Percentiles rank a stretch among this genome's conserved stretches.
phyloP scores from a whole-genome alignment of 2,888 invertebrate genomes.

The Serrognathus titanus region DNA sequence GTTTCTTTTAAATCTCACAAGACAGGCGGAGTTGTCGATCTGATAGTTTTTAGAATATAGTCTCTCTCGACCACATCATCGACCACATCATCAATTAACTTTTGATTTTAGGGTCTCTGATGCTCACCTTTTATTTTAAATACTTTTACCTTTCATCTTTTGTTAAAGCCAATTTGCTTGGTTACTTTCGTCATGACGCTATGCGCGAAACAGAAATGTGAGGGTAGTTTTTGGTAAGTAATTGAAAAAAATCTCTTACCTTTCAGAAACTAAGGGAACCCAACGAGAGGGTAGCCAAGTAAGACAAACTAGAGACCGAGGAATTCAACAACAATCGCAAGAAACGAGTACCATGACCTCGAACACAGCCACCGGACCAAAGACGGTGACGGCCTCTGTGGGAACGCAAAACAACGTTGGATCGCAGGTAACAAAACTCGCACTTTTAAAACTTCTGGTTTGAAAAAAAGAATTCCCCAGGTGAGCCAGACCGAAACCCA shows the following conservation, averaged over 20 bases:
- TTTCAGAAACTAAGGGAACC: constrained; percentile 46
- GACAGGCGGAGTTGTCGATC: too few species aligned
- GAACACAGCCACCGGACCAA: constrained; percentile 60
- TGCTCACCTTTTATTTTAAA: too few species aligned
- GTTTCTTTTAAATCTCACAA: too few species aligned
- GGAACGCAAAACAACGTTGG: constrained; percentile 70
- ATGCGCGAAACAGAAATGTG: too few species aligned
- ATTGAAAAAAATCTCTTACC: neutral
- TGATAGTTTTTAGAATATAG: too few species aligned
- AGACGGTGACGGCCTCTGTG: constrained; percentile 64
- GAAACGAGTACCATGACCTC: constrained; percentile 67
- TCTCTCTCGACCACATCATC: too few species aligned
- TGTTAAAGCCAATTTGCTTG: too few species aligned
- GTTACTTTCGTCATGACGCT: too few species aligned
- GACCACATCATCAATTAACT: too few species aligned
- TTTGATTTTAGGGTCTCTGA: too few species aligned
- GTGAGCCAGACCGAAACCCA: constrained; percentile 45
- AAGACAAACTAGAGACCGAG: constrained; percentile 46
- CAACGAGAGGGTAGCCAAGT: constrained; percentile 45
- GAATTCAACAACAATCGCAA: constrained; percentile 66
- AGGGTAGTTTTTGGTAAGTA: neutral
- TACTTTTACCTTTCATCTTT: too few species aligned
- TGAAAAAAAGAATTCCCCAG: constrained; percentile 41
- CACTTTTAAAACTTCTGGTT: too few species aligned
- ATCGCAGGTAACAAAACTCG: constrained; percentile 50